These are phyloP conservation scores for Bovichtus variegatus DNA, from an alignment of 2,797 vertebrate genomes.

Conservation along the genomic window DNA sequence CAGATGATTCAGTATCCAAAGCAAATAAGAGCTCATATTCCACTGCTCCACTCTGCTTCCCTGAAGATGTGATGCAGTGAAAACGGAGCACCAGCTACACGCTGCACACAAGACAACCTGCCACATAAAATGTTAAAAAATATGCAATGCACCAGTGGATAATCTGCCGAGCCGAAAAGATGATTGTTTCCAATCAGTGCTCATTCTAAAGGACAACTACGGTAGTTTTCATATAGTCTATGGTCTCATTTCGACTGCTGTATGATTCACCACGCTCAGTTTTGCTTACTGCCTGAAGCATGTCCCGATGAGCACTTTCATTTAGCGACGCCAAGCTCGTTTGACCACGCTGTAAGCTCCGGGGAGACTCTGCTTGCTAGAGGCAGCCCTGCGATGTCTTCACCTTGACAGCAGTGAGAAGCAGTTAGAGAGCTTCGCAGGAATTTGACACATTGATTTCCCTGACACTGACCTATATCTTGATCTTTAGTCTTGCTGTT, in stretches of 20 bases:
- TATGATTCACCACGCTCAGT: slow-evolving; percentile 14
- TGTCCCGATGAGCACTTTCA: slow-evolving; percentile 7
- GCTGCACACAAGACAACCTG: slow-evolving; percentile 23
- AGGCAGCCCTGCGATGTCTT: slow-evolving; percentile 20
- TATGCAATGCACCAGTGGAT: slow-evolving; percentile 12
- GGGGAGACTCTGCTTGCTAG: slow-evolving; percentile 20
- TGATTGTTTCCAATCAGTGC: not conserved
- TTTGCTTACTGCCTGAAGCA: slow-evolving; percentile 32
- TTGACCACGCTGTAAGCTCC: slow-evolving; percentile 31
- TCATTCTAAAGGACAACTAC: not conserved
- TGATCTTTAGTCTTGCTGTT: slow-evolving; percentile 16
- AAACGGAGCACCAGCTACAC: slow-evolving; percentile 30
- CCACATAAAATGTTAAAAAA: slow-evolving; percentile 8
- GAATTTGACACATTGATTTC: slow-evolving; percentile 37
- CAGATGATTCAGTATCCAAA: slow-evolving; percentile 79
- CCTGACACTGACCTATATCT: slow-evolving; percentile 17
- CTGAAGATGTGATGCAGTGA: slow-evolving; percentile 56
- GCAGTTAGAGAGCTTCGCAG: slow-evolving; percentile 18
- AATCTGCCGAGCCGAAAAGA: not conserved
- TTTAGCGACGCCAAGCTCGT: slow-evolving; percentile 26
- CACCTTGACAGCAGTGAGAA: slow-evolving; percentile 33
- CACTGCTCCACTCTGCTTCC: slow-evolving; percentile 43
- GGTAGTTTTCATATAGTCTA: not conserved
- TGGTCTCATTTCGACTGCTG: slow-evolving; percentile 6
- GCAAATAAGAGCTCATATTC: slow-evolving; percentile 76